Evolutionary conservation across 2,797 vertebrate genomes (phyloP).

Genomic region (Malacoraja senta): DNA sequence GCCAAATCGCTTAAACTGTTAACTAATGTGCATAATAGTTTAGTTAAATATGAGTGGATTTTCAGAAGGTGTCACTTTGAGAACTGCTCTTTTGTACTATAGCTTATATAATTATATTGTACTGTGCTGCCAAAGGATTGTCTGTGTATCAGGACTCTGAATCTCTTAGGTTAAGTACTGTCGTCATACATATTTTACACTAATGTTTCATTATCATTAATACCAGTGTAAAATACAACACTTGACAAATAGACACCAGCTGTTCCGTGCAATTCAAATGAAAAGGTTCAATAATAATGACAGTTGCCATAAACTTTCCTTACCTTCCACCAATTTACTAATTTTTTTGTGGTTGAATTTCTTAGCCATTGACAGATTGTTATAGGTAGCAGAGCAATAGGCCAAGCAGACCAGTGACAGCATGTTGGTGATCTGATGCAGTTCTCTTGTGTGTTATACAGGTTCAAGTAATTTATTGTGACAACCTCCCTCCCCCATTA

Average conservation of each 20-base stretch:
- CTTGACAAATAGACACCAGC: constrained; percentile 29
- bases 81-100: not conserved
- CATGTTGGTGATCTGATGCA: not conserved
- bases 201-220: constrained; percentile 33
- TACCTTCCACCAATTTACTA: not conserved
- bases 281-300: constrained; percentile 30
- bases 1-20: not conserved
- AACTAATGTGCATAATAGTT: not conserved
- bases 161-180: constrained; percentile 12
- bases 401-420: constrained; percentile 8
- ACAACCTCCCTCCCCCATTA: not conserved
- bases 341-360: constrained; percentile 3
- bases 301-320: not conserved
- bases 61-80: not conserved
- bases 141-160: not conserved
- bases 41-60: not conserved
- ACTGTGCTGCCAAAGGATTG: not conserved
- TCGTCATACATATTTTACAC: constrained; percentile 22
- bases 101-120: constrained; percentile 22
- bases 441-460: not conserved
- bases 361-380: constrained; percentile 6
- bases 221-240: constrained; percentile 8
- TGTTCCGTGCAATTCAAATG: constrained; percentile 6
- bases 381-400: constrained; percentile 15
- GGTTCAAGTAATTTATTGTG: not conserved